Conservation (phyloP, 2,113 vertebrate species). For the Catharus minimus region DNA sequence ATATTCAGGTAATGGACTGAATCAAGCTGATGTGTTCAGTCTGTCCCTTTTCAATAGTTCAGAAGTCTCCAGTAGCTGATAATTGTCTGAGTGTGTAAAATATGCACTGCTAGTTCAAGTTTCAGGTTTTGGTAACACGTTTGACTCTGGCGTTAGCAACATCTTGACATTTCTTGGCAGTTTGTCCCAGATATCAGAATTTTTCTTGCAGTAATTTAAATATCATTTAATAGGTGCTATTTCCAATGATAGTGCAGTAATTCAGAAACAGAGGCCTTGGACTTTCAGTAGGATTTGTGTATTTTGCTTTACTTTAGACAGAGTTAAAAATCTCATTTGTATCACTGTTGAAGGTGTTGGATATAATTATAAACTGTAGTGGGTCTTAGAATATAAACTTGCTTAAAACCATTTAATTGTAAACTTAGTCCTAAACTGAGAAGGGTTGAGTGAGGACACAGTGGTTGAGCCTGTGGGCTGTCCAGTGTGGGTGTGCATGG, state of each 20-base stretch:
- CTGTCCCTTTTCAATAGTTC: neutral
- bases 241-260: neutral
- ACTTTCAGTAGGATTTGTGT: fast-evolving
- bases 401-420: neutral
- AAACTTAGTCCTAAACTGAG: neutral
- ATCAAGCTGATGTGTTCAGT: constrained; percentile 24
- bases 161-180: neutral
- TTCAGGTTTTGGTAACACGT: neutral
- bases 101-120: neutral
- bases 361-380: neutral
- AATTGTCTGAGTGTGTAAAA: neutral
- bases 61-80: neutral
- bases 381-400: neutral
- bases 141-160: neutral
- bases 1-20: constrained; percentile 16
- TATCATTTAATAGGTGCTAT: neutral
- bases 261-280: neutral
- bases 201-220: neutral
- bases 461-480: neutral
- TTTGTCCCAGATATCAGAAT: neutral
- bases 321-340: neutral
- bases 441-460: neutral
- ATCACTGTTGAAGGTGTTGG: neutral
- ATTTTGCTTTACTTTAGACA: neutral
- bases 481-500: neutral